Evolutionary conservation across 2,113 vertebrate species (phyloP).

Genomic region (Hippocampus abdominalis): DNA sequence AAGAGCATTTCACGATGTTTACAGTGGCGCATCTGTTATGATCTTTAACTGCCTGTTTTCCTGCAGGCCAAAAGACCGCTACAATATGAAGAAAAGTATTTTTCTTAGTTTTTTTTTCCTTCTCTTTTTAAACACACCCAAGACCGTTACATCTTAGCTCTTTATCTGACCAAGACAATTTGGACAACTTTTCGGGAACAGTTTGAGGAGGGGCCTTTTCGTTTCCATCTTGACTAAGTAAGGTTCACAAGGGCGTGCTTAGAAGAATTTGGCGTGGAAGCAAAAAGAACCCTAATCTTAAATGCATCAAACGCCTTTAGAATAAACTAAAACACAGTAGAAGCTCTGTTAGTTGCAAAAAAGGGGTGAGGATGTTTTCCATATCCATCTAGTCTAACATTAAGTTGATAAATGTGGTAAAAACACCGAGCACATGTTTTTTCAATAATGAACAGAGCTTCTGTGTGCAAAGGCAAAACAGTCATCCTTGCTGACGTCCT

Average conservation of each 20-base stretch:
- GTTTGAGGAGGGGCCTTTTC: not conserved
- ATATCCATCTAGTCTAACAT: not conserved
- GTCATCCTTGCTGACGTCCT: not conserved
- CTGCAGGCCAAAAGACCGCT: conserved; percentile 8
- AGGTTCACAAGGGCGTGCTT: not conserved
- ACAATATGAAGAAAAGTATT: not conserved
- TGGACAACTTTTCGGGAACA: not conserved
- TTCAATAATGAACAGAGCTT: not conserved
- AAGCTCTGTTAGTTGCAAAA: not conserved
- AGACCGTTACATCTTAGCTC: not conserved
- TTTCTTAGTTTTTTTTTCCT: not conserved
- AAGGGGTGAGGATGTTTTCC: not conserved
- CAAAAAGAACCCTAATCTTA: too few relatives aligned
- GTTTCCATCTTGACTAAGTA: not conserved
- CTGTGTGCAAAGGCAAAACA: not conserved
- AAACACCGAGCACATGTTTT: not conserved
- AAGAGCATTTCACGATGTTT: conserved; percentile 10
- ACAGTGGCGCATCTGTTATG: conserved; percentile 19
- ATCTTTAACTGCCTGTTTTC: conserved; percentile 11
- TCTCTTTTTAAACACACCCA: not conserved
- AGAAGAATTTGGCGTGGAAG: not conserved
- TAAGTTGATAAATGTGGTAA: not conserved
- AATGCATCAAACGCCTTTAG: not conserved
- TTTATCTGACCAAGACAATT: not conserved
- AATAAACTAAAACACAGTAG: not conserved